Evolutionary conservation across 1,140 invertebrate genomes (phyloP).

Genomic region (Drosophila subobscura): DNA sequence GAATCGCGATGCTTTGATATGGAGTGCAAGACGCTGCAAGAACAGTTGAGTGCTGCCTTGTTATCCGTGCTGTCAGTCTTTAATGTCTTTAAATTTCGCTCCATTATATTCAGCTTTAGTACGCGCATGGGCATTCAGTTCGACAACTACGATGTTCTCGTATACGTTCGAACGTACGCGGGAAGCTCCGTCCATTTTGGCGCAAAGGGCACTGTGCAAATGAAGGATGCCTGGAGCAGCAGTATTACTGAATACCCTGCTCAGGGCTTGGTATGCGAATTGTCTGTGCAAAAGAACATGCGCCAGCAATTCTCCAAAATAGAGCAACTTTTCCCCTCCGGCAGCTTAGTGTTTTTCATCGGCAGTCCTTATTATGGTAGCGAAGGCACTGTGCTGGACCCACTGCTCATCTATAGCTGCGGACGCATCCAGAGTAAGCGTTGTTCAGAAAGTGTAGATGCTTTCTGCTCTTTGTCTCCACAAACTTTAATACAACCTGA

Average conservation of each 20-base stretch:
- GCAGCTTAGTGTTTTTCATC: conserved; percentile 90
- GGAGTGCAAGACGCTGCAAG: conserved; percentile 60
- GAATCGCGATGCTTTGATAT: conserved; percentile 58
- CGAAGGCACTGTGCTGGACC: conserved; percentile 87
- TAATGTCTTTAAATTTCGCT: conserved; percentile 6
- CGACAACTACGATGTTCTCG: conserved; percentile 88
- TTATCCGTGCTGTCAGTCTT: neutral
- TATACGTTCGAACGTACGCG: conserved; percentile 89
- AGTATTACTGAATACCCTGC: conserved; percentile 86
- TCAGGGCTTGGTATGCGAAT: conserved; percentile 59
- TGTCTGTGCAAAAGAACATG: conserved; percentile 44
- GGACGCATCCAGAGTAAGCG: conserved; percentile 71
- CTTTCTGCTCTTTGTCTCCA: neutral
- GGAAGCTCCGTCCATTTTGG: conserved; percentile 87
- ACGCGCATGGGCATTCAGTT: conserved; percentile 89
- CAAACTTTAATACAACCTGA: too few species aligned
- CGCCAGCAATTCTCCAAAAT: conserved; percentile 83
- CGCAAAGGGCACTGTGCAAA: conserved; percentile 79
- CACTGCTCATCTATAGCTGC: conserved; percentile 60
- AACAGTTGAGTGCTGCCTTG: conserved; percentile 67
- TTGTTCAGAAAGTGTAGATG: neutral
- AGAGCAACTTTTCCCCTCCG: conserved; percentile 89
- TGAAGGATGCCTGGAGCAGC: conserved; percentile 56
- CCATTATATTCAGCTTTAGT: conserved; percentile 85
- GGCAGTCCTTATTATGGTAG: conserved; percentile 92